Conservation (phyloP, 2,797 vertebrate genomes). For the Vireo griseus region DNA sequence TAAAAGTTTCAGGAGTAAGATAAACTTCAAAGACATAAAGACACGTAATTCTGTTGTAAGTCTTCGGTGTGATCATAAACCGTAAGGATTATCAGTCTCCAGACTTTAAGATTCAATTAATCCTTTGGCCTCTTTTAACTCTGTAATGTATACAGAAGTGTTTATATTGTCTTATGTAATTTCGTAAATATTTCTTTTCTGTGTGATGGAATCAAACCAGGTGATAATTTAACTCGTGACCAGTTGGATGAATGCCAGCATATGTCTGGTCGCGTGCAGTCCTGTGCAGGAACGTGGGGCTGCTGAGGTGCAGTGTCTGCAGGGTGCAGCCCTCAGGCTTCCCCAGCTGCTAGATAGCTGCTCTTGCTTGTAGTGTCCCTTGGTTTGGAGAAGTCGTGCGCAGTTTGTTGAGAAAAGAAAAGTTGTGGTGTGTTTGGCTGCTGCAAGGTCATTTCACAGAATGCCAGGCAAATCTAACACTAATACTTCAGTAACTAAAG, state of each 20-base stretch:
- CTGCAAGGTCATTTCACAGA: neutral
- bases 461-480: neutral
- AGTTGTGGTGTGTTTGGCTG: neutral
- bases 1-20: neutral
- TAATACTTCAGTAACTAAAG: neutral
- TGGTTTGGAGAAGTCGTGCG: neutral
- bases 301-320: neutral
- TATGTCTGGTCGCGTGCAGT: neutral
- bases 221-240: neutral
- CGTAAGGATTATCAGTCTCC: neutral
- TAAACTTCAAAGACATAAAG: slow-evolving; percentile 9
- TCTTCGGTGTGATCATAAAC: slow-evolving; percentile 1
- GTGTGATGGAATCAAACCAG: neutral
- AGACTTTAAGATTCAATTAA: neutral
- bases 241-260: neutral
- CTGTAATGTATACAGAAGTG: neutral
- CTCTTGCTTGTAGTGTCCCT: neutral
- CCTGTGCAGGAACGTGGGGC: neutral
- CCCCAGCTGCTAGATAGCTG: neutral
- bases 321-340: neutral
- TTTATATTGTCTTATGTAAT: neutral
- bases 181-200: neutral
- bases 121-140: neutral
- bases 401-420: neutral
- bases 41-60: neutral